These are phyloP conservation scores for Cichlasoma orientale DNA, from an alignment of 2,797 vertebrate species.

Conservation along the genomic window DNA sequence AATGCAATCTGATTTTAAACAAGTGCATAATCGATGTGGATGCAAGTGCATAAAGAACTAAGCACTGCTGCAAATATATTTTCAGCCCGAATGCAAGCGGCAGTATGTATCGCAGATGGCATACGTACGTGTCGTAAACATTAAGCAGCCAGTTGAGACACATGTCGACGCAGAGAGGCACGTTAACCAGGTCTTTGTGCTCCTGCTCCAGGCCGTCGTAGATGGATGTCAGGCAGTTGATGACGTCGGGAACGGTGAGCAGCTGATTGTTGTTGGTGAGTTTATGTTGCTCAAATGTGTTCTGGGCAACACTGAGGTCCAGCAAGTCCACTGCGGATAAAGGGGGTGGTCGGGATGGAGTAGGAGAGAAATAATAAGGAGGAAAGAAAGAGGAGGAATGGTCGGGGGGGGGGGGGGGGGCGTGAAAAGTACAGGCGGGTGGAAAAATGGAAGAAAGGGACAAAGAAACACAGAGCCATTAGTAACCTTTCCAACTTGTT, in stretches of 20 bases:
- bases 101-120: not conserved
- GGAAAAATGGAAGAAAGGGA: not conserved
- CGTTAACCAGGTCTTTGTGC: conserved; percentile 94
- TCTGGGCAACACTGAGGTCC: conserved; percentile 90
- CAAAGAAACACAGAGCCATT: conserved; percentile 3
- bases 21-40: not conserved
- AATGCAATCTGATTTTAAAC: not conserved
- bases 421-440: not conserved
- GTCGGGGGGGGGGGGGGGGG: not conserved
- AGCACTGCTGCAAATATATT: not conserved
- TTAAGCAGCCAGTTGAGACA: conserved; percentile 99
- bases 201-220: conserved; percentile 94
- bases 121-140: conserved; percentile 94
- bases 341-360: not conserved
- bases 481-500: conserved; percentile 32
- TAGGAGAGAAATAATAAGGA: not conserved
- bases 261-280: conserved; percentile 90
- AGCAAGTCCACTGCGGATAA: conserved; percentile 89
- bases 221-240: conserved; percentile 92
- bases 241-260: conserved; percentile 90
- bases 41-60: not conserved
- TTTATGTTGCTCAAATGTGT: conserved; percentile 92
- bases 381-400: not conserved
- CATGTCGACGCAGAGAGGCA: conserved; percentile 96
- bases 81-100: not conserved